These are phyloP conservation scores for Microcebus jonahi DNA, from an alignment of 2,113 vertebrate species.

Conservation along the genomic window DNA sequence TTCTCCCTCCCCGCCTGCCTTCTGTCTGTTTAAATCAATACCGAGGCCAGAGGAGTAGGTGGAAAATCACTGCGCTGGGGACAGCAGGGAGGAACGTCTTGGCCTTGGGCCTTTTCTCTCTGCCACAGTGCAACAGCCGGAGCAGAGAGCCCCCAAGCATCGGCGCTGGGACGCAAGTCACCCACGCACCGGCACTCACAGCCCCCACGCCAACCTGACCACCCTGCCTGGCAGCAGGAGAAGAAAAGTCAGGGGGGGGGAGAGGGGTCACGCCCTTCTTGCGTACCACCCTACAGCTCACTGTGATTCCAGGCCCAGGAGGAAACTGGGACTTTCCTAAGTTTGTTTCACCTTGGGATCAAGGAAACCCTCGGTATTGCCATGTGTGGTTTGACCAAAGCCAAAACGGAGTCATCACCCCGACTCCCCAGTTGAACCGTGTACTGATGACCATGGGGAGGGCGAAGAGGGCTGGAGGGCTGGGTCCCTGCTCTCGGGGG, in stretches of 20 bases:
- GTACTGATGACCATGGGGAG: rapidly evolving
- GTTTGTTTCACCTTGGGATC: not conserved
- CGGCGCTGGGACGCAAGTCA: not conserved
- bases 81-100: not conserved
- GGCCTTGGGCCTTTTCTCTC: not conserved
- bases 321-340: not conserved
- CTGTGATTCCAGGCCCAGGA: not conserved
- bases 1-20: not conserved
- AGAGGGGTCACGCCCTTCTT: not conserved
- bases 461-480: too few species aligned
- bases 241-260: not conserved
- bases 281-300: not conserved
- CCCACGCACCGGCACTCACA: not conserved
- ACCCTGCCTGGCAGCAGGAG: not conserved
- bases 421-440: not conserved
- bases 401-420: not conserved
- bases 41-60: slow-evolving; percentile 46
- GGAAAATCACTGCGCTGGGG: not conserved
- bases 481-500: not conserved
- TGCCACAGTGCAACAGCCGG: not conserved
- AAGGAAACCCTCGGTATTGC: not conserved
- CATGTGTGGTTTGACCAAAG: not conserved
- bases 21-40: slow-evolving; percentile 56
- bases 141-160: not conserved
- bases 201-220: not conserved